Conservation (phyloP, 2,797 vertebrate genomes). For the Smutsia temminckii region DNA sequence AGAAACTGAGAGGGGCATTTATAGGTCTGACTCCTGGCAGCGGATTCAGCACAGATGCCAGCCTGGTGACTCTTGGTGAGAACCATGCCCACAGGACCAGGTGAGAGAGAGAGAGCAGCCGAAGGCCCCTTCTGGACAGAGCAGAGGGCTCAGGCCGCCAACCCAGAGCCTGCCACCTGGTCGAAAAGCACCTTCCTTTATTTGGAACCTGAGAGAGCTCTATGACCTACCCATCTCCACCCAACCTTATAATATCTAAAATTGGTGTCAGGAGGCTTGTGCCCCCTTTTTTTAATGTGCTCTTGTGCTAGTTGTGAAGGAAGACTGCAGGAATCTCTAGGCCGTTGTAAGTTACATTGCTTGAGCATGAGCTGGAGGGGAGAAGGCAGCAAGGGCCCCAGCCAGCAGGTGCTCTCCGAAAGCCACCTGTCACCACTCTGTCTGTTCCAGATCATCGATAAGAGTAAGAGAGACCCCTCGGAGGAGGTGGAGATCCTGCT, state of each 20-base stretch:
- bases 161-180: fast-evolving
- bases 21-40: fast-evolving
- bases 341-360: fast-evolving
- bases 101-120: fast-evolving
- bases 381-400: not conserved
- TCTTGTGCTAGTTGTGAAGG: fast-evolving
- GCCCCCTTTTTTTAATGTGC: fast-evolving
- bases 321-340: fast-evolving
- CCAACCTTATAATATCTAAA: not conserved
- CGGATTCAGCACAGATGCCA: fast-evolving
- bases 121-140: fast-evolving
- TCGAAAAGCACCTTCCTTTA: fast-evolving
- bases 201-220: not conserved
- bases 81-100: fast-evolving
- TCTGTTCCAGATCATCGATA: constrained; percentile 93
- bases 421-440: not conserved
- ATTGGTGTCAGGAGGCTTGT: fast-evolving
- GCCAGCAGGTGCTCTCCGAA: fast-evolving
- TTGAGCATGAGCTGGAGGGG: fast-evolving
- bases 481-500: constrained; percentile 98
- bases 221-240: fast-evolving
- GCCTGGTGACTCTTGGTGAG: not conserved
- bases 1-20: fast-evolving
- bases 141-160: fast-evolving
- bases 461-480: constrained; percentile 93